Evolutionary conservation across 2,888 invertebrate species (phyloP), one percentile per base, ranked within the genome.

Genomic region (Cephus rjabovi): DNA sequence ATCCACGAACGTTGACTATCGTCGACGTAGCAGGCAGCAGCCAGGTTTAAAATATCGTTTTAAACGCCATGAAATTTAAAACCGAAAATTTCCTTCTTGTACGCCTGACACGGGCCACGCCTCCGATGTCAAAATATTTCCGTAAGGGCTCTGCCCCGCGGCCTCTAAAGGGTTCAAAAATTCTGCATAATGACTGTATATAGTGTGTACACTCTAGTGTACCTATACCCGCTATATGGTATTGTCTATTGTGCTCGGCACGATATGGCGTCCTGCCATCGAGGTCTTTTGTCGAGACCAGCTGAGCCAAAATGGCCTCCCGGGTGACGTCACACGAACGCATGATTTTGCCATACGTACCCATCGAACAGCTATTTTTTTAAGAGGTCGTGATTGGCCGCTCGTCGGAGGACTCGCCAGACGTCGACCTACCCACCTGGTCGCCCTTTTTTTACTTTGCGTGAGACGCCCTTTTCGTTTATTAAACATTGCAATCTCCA

Each of bases 231-330:
- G 76, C 75, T 76, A 79, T 79, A 76, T 82, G 33, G 86, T 85
- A 88, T 88, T 88, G 89, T 88, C 87, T 87, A 85, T 87, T 87
- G 86, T 87, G 80, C 81, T 79, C 78, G 80, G 81, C 81, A 83
- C 85, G 87, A 90, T 87, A 89, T 88, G 89, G 89, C 90, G 89
- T 87, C 87, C 87, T 87, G 83, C 86, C 85, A 84, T 89, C 87
- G 81, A 86, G 82, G 84, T 80, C 88, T 86, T 88, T 90, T 89
- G 89, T 89, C 84, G 86, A 82, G 81, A 88, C 89, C 90, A 90
- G 90, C 90, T 90, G 90, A 90, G 90, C 88, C 89, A 91, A 90
- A 91, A 91, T 91, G 91, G 91, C 91, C 89, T 86, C 86, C 75
- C 78, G 76, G 40, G 81, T 88, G 87, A 89, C 88, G 88, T 89